Evolutionary conservation across 2,888 invertebrate genomes (phyloP).

Genomic region (Adelphocoris suturalis): DNA sequence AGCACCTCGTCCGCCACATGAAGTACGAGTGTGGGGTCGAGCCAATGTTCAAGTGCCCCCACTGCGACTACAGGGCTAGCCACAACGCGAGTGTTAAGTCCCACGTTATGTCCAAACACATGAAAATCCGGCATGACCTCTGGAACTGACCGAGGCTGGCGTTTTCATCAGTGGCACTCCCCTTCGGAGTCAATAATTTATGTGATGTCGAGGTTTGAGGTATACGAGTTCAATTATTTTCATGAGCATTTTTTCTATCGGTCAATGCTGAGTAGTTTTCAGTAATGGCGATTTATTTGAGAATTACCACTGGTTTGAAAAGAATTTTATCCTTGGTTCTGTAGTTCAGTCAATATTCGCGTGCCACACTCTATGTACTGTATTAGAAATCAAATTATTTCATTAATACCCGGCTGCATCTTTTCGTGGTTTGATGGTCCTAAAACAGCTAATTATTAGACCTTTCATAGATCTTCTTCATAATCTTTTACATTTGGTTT

Average conservation of each 20-base stretch:
- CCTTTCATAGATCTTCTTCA: too few species aligned
- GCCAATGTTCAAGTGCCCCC: conserved; percentile 49
- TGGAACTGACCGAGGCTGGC: conserved; percentile 42
- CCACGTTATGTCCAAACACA: conserved; percentile 69
- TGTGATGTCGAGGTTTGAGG: conserved; percentile 8
- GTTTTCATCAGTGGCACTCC: not conserved
- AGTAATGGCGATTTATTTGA: too few species aligned
- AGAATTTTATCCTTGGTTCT: too few species aligned
- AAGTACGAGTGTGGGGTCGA: conserved; percentile 80
- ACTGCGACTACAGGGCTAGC: conserved; percentile 63
- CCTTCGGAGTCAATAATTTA: not conserved
- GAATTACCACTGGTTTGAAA: too few species aligned
- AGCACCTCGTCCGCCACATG: conserved; percentile 84
- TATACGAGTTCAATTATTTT: not conserved
- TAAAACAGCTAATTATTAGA: too few species aligned
- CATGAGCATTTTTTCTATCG: not conserved
- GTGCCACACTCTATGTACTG: too few species aligned
- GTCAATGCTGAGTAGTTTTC: not conserved
- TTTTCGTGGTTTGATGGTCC: too few species aligned
- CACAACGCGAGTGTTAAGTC: conserved; percentile 70
- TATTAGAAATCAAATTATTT: too few species aligned
- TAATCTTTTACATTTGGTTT: too few species aligned
- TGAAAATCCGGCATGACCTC: not conserved
- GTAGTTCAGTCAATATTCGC: too few species aligned
- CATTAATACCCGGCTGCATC: too few species aligned